A percentile compares a stretch with the other conserved stretches of the same genome.
Conservation (phyloP, 2,797 vertebrate genomes). For the Phaenicophaeus curvirostris region DNA sequence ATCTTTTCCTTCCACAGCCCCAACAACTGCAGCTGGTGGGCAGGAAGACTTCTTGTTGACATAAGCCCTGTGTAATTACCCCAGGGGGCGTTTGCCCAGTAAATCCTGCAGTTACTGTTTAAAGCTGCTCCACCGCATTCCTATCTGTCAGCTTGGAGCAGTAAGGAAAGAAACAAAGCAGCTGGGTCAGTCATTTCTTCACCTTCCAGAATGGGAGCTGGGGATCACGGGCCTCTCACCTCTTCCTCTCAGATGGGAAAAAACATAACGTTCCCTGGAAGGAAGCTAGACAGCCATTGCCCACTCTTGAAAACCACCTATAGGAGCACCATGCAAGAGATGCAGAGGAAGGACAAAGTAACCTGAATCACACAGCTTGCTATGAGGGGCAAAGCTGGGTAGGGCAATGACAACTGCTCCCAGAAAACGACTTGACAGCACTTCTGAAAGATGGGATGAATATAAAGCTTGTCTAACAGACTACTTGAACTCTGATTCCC, state of each 20-base stretch:
- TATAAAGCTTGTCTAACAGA: neutral
- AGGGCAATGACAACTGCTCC: neutral
- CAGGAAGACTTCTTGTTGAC: slow-evolving; percentile 41
- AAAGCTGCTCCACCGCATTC: slow-evolving; percentile 56
- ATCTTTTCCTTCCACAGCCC: neutral
- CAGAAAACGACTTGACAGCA: neutral
- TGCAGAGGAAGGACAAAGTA: neutral
- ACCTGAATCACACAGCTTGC: rapidly evolving
- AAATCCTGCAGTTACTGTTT: slow-evolving; percentile 62
- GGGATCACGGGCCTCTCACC: rapidly evolving
- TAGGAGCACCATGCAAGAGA: too few relatives aligned
- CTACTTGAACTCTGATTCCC: rapidly evolving
- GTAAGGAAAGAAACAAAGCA: slow-evolving; percentile 25
- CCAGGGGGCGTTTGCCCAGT: slow-evolving; percentile 59
- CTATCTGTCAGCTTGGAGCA: slow-evolving; percentile 24
- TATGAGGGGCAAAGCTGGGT: rapidly evolving
- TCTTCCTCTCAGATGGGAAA: neutral
- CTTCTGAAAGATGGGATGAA: neutral
- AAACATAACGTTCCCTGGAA: neutral
- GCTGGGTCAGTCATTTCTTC: neutral
- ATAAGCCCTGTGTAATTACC: slow-evolving; percentile 39
- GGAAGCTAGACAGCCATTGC: neutral
- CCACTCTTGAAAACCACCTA: neutral
- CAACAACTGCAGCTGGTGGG: slow-evolving; percentile 30
- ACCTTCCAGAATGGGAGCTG: neutral